Evolutionary conservation across 2,888 invertebrate species (phyloP).

Genomic region (Heliconius aoede): DNA sequence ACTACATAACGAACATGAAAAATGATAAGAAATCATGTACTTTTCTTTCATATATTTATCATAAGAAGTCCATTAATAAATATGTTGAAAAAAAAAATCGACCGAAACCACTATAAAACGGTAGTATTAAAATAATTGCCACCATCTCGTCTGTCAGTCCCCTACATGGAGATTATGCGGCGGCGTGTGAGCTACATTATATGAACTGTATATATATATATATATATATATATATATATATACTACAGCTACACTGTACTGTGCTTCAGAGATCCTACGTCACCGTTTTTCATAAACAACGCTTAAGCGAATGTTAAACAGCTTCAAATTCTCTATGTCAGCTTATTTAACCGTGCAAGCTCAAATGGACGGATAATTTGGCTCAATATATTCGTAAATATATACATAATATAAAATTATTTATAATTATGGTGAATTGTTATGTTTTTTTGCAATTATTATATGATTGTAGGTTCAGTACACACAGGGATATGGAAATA

Average conservation of each 20-base stretch:
- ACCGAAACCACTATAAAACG: constrained; percentile 2
- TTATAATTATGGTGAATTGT: no score
- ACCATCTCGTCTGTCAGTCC: constrained; percentile 42
- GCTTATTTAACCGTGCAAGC: constrained; percentile 23
- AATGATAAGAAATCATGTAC: background rate
- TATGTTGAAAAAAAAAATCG: no score
- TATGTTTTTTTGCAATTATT: no score
- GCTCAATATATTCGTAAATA: background rate
- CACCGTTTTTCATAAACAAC: constrained; percentile 47
- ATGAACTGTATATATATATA: constrained; percentile 32
- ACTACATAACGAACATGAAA: background rate
- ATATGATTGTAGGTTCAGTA: background rate
- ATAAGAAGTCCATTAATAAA: constrained; percentile 31
- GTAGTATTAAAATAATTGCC: constrained; percentile 26
- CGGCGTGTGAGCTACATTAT: constrained; percentile 36
- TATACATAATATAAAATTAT: background rate
- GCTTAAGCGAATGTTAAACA: constrained; percentile 45
- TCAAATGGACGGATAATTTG: background rate
- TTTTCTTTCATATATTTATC: background rate
- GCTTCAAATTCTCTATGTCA: constrained; percentile 44
- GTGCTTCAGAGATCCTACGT: constrained; percentile 40
- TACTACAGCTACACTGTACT: constrained; percentile 17
- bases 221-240: background rate
- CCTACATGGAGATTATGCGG: constrained; percentile 45
- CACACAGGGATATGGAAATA: background rate